Conservation (phyloP, 2,888 invertebrate genomes). For the Thalpophila matura region DNA sequence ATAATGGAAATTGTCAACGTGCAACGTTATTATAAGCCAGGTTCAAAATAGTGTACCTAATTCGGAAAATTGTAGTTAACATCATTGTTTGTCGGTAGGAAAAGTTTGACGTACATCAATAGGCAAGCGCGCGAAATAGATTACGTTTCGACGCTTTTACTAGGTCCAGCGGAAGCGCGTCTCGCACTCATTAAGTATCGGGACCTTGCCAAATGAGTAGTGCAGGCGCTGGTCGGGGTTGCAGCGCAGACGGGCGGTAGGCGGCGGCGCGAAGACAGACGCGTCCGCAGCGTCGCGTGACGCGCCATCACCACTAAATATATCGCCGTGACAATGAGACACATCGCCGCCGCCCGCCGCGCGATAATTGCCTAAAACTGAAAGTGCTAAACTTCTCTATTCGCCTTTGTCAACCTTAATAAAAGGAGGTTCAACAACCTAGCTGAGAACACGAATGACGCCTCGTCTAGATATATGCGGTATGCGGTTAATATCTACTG, state of each 20-base stretch:
- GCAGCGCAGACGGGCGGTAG: conserved; percentile 55
- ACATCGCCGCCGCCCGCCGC: conserved; percentile 74
- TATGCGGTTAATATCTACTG: conserved; percentile 88
- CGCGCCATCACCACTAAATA: conserved; percentile 80
- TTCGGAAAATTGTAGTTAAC: conserved; percentile 25
- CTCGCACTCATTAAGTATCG: conserved; percentile 55
- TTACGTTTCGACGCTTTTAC: conserved; percentile 37
- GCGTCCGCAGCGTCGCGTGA: conserved; percentile 78
- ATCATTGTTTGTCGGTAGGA: conserved; percentile 21
- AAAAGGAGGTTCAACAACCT: conserved; percentile 88
- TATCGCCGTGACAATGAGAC: conserved; percentile 80
- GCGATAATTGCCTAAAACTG: conserved; percentile 73
- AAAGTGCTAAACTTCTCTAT: conserved; percentile 71
- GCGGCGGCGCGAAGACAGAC: conserved; percentile 74
- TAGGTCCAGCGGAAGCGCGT: conserved; percentile 68
- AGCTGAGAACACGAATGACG: conserved; percentile 78
- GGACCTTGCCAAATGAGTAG: conserved; percentile 67
- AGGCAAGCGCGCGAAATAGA: conserved; percentile 49
- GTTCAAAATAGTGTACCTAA: conserved; percentile 19
- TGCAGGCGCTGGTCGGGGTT: conserved; percentile 61
- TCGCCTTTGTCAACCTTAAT: conserved; percentile 77
- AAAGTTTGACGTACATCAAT: conserved; percentile 48
- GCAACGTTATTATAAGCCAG: conserved; percentile 13
- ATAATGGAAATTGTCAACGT: conserved; percentile 6
- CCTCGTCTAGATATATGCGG: conserved; percentile 86